A percentile compares a stretch with the other conserved stretches of the same genome.
phyloP scores from a whole-genome alignment of 2,888 invertebrate genomes.

The Drosophila stalkeri region DNA sequence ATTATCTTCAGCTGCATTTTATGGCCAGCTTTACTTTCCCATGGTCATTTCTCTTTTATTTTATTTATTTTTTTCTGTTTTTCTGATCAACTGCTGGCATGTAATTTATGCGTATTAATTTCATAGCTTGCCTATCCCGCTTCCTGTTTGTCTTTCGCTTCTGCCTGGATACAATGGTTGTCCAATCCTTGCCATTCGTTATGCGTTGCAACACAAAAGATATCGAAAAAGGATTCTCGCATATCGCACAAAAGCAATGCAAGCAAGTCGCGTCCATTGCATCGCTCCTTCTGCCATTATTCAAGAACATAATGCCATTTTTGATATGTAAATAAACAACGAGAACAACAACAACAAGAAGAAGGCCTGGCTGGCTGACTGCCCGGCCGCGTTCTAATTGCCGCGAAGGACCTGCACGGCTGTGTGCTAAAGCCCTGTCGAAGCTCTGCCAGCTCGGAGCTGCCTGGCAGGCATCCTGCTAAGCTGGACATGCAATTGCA shows the following conservation, averaged over 20 bases:
- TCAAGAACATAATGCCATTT: conserved; percentile 69
- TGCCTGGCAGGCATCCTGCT: conserved; percentile 29
- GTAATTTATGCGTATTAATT: conserved; percentile 81
- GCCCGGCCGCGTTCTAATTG: conserved; percentile 67
- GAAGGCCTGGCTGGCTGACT: conserved; percentile 15
- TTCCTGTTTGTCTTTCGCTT: conserved; percentile 61
- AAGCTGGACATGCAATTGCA: conserved; percentile 78
- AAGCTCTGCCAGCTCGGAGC: background rate
- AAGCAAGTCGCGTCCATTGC: conserved; percentile 51
- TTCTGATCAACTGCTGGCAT: conserved; percentile 39
- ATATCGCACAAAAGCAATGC: conserved; percentile 64
- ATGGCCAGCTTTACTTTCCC: conserved; percentile 44
- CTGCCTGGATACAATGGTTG: conserved; percentile 51
- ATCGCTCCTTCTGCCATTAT: conserved; percentile 59
- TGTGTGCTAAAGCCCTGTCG: conserved; percentile 8
- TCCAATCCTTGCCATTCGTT: conserved; percentile 53
- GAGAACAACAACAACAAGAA: conserved; percentile 8
- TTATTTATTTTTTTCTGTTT: too few relatives aligned
- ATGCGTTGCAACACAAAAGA: conserved; percentile 71
- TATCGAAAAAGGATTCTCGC: conserved; percentile 65
- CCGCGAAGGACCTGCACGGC: conserved; percentile 74
- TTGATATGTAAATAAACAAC: conserved; percentile 73
- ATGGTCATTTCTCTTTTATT: conserved; percentile 27
- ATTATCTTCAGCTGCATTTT: conserved; percentile 28
- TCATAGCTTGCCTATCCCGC: conserved; percentile 76